A percentile compares a stretch with the other conserved stretches of the same genome.
phyloP scores from a whole-genome alignment of 2,113 vertebrate genomes.

The Semnornis frantzii region DNA sequence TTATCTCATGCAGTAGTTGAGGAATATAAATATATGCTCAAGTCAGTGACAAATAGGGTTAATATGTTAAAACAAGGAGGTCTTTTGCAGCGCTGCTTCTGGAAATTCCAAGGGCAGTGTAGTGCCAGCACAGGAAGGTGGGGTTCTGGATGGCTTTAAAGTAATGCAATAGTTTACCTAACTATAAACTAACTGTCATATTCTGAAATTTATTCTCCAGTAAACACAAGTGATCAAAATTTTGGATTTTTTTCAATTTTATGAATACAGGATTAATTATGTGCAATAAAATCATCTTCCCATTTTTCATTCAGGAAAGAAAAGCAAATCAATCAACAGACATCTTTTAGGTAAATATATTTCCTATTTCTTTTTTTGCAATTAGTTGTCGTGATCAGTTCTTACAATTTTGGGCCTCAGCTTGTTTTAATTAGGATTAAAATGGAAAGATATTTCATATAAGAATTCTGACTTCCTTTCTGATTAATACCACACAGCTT shows the following conservation, averaged over 20 bases:
- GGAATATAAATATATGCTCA: background rate
- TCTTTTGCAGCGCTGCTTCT: background rate
- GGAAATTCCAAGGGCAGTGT: background rate
- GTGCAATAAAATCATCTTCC: background rate
- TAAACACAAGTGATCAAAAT: background rate
- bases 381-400: background rate
- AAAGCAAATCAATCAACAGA: background rate
- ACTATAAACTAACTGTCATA: background rate
- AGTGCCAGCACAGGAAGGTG: background rate
- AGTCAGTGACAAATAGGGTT: background rate
- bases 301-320: background rate
- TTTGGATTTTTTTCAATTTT: background rate
- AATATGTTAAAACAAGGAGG: background rate
- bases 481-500: slow-evolving; percentile 45
- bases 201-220: background rate
- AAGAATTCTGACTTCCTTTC: slow-evolving; percentile 36
- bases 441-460: slow-evolving; percentile 41
- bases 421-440: slow-evolving; percentile 56
- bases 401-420: background rate
- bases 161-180: background rate
- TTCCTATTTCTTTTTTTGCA: background rate
- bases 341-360: background rate
- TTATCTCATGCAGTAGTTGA: background rate
- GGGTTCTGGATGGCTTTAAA: background rate
- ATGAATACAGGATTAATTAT: background rate